phyloP scores from a whole-genome alignment of 2,797 vertebrate genomes.

The Ispidina picta region DNA sequence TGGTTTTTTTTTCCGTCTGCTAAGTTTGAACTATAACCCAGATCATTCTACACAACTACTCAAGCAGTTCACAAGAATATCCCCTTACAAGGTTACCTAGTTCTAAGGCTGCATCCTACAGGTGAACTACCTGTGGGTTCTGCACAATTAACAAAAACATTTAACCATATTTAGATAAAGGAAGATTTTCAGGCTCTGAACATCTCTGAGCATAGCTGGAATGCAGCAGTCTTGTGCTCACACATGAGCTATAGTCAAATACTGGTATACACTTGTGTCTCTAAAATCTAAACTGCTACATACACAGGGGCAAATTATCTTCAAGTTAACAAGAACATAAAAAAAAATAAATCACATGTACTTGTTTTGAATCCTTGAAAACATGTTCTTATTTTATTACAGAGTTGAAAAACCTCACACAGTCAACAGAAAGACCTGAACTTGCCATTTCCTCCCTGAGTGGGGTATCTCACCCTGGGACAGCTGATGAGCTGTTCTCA shows the following conservation, averaged over 20 bases:
- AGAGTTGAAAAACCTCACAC: not conserved
- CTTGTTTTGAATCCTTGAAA: not conserved
- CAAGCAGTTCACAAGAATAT: not conserved
- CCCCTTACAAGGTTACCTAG: not conserved
- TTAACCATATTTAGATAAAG: not conserved
- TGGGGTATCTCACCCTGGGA: not conserved
- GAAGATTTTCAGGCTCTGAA: not conserved
- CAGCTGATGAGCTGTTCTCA: not conserved
- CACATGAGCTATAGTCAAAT: accelerated
- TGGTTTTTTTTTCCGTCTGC: too few species aligned
- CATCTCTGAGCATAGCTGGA: not conserved
- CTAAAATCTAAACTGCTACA: not conserved
- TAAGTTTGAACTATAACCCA: not conserved
- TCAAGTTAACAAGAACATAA: not conserved
- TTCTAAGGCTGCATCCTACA: not conserved
- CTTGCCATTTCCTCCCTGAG: not conserved
- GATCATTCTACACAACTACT: not conserved
- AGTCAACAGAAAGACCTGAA: not conserved
- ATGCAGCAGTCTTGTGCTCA: not conserved
- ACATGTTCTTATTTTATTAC: not conserved
- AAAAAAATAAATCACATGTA: not conserved
- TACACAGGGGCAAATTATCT: not conserved
- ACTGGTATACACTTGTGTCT: not conserved
- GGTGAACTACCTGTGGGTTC: not conserved
- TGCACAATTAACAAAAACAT: not conserved